Percentiles rank a stretch among this genome's conserved stretches.
phyloP scores from a whole-genome alignment of 1,140 invertebrate genomes.

The Pinna nobilis region DNA sequence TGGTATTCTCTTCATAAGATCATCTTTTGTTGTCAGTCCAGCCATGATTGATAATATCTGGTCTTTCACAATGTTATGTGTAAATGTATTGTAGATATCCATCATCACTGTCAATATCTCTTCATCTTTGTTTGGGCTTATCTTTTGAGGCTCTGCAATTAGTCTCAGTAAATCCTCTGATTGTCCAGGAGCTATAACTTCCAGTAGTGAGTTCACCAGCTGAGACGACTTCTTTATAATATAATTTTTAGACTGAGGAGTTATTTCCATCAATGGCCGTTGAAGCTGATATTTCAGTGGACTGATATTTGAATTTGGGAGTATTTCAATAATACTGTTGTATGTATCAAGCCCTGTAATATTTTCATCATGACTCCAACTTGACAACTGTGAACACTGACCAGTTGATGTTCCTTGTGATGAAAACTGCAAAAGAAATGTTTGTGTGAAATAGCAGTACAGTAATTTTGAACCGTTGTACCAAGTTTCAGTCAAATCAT shows the following conservation, averaged over 20 bases:
- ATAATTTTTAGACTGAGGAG: neutral
- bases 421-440: slow-evolving; percentile 1
- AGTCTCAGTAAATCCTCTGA: neutral
- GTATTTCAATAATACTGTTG: neutral
- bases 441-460: no score
- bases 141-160: neutral
- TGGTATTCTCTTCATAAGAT: slow-evolving; percentile 5
- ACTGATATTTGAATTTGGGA: neutral
- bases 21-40: slow-evolving; percentile 6
- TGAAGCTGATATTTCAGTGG: slow-evolving; percentile 6
- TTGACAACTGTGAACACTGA: slow-evolving; percentile 9
- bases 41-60: neutral
- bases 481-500: no score
- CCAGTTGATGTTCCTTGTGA: slow-evolving; percentile 1
- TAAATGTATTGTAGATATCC: neutral
- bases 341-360: neutral
- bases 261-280: neutral
- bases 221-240: neutral
- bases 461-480: no score
- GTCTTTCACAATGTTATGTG: neutral
- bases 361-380: slow-evolving; percentile 13
- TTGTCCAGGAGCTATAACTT: neutral
- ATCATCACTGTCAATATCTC: neutral
- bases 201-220: neutral
- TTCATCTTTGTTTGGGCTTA: neutral